These are phyloP conservation scores for Anguilla megastoma DNA, from an alignment of 2,797 vertebrate genomes.

Conservation along the genomic window DNA sequence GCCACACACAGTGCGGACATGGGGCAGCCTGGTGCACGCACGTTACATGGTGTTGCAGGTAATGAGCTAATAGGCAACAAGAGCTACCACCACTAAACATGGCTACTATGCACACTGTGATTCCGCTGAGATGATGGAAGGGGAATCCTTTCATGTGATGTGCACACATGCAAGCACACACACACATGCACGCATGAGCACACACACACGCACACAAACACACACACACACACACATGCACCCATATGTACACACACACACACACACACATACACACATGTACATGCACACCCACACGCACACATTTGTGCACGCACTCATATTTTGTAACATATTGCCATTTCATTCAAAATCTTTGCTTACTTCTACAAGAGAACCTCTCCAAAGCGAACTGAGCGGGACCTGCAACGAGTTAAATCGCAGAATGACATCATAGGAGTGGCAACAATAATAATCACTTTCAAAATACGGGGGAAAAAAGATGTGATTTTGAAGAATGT, in stretches of 20 bases:
- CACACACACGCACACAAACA: conserved; percentile 11
- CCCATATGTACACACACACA: conserved; percentile 26
- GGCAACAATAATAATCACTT: conserved; percentile 49
- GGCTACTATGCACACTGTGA: conserved; percentile 50
- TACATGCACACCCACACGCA: conserved; percentile 15
- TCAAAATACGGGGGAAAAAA: conserved; percentile 28
- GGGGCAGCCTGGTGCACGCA: neutral
- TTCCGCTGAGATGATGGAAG: conserved; percentile 22
- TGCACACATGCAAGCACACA: conserved; percentile 12
- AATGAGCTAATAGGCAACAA: conserved; percentile 46
- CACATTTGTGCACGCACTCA: neutral
- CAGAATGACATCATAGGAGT: conserved; percentile 43
- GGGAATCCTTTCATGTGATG: conserved; percentile 16
- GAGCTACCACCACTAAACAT: conserved; percentile 32
- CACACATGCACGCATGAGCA: conserved; percentile 13
- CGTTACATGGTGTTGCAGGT: conserved; percentile 32
- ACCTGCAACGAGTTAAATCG: conserved; percentile 26
- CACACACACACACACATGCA: conserved; percentile 23
- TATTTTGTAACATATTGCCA: conserved; percentile 1
- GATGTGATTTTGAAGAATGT: conserved; percentile 35
- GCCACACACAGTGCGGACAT: conserved; percentile 15
- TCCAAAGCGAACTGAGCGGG: neutral
- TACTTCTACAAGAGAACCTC: conserved; percentile 1
- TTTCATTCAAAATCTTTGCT: neutral
- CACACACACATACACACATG: neutral